Conservation (phyloP, 2,113 vertebrate genomes). For the Crotalus horridus region DNA sequence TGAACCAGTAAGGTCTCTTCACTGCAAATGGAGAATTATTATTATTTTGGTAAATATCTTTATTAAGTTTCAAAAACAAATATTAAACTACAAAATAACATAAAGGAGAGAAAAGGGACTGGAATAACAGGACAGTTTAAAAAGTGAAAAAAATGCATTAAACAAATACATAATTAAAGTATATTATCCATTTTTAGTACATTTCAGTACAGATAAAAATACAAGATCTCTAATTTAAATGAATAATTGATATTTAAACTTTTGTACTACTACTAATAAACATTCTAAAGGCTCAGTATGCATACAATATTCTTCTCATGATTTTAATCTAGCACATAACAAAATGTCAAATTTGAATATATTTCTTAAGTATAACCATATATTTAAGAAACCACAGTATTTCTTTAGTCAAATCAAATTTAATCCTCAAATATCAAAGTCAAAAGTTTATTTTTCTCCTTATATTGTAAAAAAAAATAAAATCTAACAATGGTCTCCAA, state of each 20-base stretch:
- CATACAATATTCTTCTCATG: not conserved
- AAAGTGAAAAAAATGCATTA: not conserved
- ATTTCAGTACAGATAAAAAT: not conserved
- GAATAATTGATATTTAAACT: not conserved
- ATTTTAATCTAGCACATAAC: not conserved
- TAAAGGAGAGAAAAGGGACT: not conserved
- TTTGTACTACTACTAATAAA: not conserved
- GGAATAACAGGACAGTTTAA: not conserved
- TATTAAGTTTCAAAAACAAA: not conserved
- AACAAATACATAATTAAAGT: not conserved
- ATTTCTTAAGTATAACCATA: not conserved
- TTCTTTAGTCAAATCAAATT: not conserved
- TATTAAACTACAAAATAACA: not conserved
- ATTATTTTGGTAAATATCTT: not conserved
- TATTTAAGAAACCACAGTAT: not conserved
- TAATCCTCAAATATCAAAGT: not conserved
- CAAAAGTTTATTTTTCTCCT: not conserved
- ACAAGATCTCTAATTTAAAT: not conserved
- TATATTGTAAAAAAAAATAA: not conserved
- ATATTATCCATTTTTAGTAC: not conserved
- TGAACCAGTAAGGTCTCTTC: not conserved
- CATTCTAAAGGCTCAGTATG: not conserved
- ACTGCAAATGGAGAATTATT: not conserved
- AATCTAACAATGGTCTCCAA: not conserved
- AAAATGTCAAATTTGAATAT: not conserved